A percentile compares a stretch with the other conserved stretches of the same genome.
Evolutionary conservation across 2,888 invertebrate genomes (phyloP).

Genomic region (Oasisia sp.): DNA sequence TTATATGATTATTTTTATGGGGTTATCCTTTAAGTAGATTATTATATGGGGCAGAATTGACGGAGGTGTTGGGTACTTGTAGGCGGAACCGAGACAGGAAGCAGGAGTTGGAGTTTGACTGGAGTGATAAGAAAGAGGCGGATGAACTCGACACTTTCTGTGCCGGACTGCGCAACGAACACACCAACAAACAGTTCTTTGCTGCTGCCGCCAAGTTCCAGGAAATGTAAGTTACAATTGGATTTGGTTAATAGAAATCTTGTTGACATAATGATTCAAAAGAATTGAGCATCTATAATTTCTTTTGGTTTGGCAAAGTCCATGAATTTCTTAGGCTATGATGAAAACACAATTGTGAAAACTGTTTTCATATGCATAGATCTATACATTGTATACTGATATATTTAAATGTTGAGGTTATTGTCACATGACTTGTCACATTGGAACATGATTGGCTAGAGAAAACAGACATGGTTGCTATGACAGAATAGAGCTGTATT

Average conservation of each 20-base stretch:
- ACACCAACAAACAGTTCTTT: conserved; percentile 77
- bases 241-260: neutral
- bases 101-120: conserved; percentile 85
- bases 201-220: conserved; percentile 84
- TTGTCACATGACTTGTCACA: neutral
- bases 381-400: too few species aligned
- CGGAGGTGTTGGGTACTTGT: conserved; percentile 23
- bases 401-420: neutral
- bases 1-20: neutral
- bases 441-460: neutral
- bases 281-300: neutral
- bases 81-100: conserved; percentile 83
- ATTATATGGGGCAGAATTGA: neutral
- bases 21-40: neutral
- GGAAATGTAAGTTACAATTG: conserved; percentile 71
- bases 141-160: conserved; percentile 80
- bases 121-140: conserved; percentile 89
- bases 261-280: neutral
- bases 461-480: neutral
- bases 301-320: neutral
- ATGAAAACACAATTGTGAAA: neutral
- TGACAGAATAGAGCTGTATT: neutral
- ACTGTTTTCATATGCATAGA: neutral
- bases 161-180: conserved; percentile 76
- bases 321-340: neutral